A percentile compares a stretch with the other conserved stretches of the same genome.
Conservation (phyloP, 1,140 invertebrate genomes). For the Dreissena rostriformis region DNA sequence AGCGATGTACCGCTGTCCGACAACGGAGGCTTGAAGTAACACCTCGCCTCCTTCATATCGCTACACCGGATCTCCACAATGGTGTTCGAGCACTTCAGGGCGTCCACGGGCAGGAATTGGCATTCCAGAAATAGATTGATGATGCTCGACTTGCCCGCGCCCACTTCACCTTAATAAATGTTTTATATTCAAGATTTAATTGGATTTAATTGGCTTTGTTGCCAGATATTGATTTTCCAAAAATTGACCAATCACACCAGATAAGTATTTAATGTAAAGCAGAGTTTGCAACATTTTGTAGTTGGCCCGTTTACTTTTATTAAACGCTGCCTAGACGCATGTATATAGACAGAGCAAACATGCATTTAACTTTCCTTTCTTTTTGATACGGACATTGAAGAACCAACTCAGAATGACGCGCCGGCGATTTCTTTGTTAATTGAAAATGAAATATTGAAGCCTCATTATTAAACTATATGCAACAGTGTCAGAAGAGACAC, state of each 20-base stretch:
- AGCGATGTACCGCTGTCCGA: conserved; percentile 22
- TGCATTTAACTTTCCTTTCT: neutral
- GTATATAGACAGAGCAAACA: neutral
- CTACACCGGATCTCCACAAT: conserved; percentile 45
- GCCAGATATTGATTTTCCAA: too few relatives aligned
- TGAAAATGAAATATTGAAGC: too few relatives aligned
- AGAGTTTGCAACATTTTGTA: neutral
- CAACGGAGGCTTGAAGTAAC: conserved; percentile 11
- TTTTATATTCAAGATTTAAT: neutral
- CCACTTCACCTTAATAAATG: conserved; percentile 31
- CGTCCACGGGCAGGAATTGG: conserved; percentile 17
- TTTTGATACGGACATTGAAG: too few relatives aligned
- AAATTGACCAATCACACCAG: too few relatives aligned
- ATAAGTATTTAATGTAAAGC: too few relatives aligned
- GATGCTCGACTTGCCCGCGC: conserved; percentile 33
- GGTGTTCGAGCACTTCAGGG: conserved; percentile 37
- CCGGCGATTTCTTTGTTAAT: too few relatives aligned
- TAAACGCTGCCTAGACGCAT: neutral
- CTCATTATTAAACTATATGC: too few relatives aligned
- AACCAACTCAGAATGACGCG: too few relatives aligned
- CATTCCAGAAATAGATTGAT: conserved; percentile 19
- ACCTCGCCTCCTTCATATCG: conserved; percentile 25
- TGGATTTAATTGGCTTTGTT: too few relatives aligned
- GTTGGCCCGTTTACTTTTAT: neutral
- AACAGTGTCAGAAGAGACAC: too few relatives aligned